Evolutionary conservation across 2,888 invertebrate genomes (phyloP).

Genomic region (Drosophila picticornis): DNA sequence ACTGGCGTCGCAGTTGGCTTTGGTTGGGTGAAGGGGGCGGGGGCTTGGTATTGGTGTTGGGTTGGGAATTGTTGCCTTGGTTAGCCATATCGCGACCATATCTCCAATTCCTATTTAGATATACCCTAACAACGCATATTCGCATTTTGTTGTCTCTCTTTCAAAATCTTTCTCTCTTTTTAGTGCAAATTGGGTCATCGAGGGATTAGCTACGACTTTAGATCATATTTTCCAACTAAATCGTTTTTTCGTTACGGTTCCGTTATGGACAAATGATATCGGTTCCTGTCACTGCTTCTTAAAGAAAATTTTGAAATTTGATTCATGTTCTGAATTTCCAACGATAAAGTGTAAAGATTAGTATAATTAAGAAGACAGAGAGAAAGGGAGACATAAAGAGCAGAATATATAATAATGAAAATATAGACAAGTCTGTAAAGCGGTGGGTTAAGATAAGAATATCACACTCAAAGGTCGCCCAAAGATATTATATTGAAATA

Average conservation of each 20-base stretch:
- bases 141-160: neutral
- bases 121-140: neutral
- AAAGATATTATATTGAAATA: neutral
- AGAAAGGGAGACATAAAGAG: neutral
- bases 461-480: neutral
- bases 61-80: constrained; percentile 9
- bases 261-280: neutral
- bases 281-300: neutral
- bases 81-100: constrained; percentile 40
- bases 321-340: neutral
- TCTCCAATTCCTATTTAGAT: constrained; percentile 1
- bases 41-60: neutral
- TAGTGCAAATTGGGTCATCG: neutral
- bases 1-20: neutral
- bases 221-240: neutral
- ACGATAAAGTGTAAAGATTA: no score
- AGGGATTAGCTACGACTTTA: neutral
- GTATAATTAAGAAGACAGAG: no score
- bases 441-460: neutral
- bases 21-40: neutral
- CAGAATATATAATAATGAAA: neutral
- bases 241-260: neutral
- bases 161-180: neutral
- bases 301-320: neutral
- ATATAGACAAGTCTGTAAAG: neutral